Conservation (phyloP, 1,140 invertebrate genomes). For the Drosophila arizonae region DNA sequence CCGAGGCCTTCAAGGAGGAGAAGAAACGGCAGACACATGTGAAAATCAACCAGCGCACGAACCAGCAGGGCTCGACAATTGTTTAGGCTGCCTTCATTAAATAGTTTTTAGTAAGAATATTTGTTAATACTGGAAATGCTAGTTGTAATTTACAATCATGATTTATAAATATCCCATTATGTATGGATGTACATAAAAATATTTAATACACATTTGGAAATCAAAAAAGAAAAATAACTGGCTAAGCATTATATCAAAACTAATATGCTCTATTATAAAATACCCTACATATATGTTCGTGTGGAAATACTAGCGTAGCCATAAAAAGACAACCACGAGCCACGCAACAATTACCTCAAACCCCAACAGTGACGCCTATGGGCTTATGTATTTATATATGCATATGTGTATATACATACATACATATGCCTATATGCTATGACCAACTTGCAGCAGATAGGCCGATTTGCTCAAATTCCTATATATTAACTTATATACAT, state of each 20-base stretch:
- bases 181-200: conserved; percentile 12
- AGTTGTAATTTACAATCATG: conserved; percentile 7
- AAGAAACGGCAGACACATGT: conserved; percentile 92
- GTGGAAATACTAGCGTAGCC: background rate
- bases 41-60: conserved; percentile 88
- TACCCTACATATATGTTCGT: background rate
- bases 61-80: conserved; percentile 88
- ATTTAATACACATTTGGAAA: conserved; percentile 3
- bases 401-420: background rate
- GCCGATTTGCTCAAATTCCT: conserved; percentile 28
- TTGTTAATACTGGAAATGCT: conserved; percentile 1
- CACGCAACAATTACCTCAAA: conserved; percentile 58
- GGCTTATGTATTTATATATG: background rate
- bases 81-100: conserved; percentile 76
- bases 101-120: conserved; percentile 20
- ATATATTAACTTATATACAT: conserved; percentile 14
- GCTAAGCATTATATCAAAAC: background rate
- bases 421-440: background rate
- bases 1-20: conserved; percentile 93
- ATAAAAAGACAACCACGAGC: conserved; percentile 21
- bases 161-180: background rate
- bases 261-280: background rate
- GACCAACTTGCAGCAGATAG: background rate
- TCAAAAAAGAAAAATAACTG: background rate
- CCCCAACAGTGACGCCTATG: conserved; percentile 11